Evolutionary conservation across 2,888 invertebrate species (phyloP).

Genomic region (Bellardia pandia): DNA sequence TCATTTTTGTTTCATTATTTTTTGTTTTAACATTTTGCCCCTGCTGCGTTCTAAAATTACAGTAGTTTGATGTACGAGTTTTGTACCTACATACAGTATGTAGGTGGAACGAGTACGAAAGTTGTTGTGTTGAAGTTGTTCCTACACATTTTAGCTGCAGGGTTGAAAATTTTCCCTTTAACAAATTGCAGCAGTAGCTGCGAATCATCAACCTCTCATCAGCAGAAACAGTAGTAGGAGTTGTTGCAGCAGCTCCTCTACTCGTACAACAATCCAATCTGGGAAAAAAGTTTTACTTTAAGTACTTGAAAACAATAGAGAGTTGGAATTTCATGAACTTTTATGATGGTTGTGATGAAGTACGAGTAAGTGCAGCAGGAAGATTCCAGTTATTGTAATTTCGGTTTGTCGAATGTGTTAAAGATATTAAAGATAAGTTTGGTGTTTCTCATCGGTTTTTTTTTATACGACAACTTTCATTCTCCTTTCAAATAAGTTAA

Average conservation of each 20-base stretch:
- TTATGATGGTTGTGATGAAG: slow-evolving; percentile 29
- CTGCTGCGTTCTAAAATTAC: slow-evolving; percentile 32
- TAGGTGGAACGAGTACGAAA: slow-evolving; percentile 20
- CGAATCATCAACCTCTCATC: slow-evolving; percentile 44
- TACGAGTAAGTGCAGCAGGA: neutral
- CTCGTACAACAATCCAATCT: slow-evolving; percentile 37
- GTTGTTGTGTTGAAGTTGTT: slow-evolving; percentile 38
- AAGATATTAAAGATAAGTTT: slow-evolving; percentile 61
- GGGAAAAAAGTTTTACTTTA: slow-evolving; percentile 52
- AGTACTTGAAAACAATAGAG: slow-evolving; percentile 66
- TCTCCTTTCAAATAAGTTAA: slow-evolving; percentile 66
- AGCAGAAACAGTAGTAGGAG: neutral
- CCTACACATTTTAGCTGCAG: slow-evolving; percentile 42
- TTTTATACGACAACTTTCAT: slow-evolving; percentile 30
- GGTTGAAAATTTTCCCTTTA: slow-evolving; percentile 58
- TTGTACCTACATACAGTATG: neutral
- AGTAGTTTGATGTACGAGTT: slow-evolving; percentile 28
- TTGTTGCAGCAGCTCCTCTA: slow-evolving; percentile 15
- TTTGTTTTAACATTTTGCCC: slow-evolving; percentile 26
- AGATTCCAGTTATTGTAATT: slow-evolving; percentile 45
- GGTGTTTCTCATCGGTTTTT: slow-evolving; percentile 5
- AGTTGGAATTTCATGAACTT: slow-evolving; percentile 59
- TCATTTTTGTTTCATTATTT: slow-evolving; percentile 33
- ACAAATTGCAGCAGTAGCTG: slow-evolving; percentile 60
- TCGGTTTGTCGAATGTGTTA: slow-evolving; percentile 22